Base-by-base conservation (phyloP, 92 coral and sea anemone genomes). In the Umimayanthus kanabou region DNA sequence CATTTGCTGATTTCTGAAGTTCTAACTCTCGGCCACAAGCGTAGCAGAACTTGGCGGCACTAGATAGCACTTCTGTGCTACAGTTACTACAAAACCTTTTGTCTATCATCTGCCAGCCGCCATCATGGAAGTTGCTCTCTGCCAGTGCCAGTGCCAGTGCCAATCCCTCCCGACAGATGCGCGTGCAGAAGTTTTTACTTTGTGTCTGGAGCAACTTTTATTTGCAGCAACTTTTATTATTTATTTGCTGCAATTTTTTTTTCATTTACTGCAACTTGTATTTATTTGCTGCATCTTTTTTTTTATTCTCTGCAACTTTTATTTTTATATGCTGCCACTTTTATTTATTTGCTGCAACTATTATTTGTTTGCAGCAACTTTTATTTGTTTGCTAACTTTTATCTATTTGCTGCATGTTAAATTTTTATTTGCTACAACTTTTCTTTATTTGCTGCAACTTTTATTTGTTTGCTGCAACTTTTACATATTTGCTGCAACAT, bases 131-230 rank as follows among this genome's bases (percentile, higher is more conserved):
- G 15, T 4, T 30, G 39, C 76, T 37, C 16, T 42, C 61, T 37
- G 79, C 77, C 71, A 88, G 86, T 80, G 80, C 90, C 78, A 88
- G 81, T 72, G n/a, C n/a, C n/a, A n/a, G n/a, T n/a, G n/a, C n/a
- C n/a, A n/a, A n/a, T n/a, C 90, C 72, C 64, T 40, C 78, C 77
- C 90, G 87, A 81, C 49, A 29, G 37, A 88, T 88, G 90, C 90
- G 90, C 87, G 74, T 80, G 87, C 87, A 88, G 39, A 65, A 43
- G 84, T 80, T 88, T 39, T 55, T 49, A 71, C 76, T 84, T 84
- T 84, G 71, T 50, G 43, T 67, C 74, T 88, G 80, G 55, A 39
- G 50, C 80, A 76, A 76, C 80, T 75, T 74, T 74, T 74, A 30
- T 74, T 74, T 74, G 79, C 79, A 25, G 50, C 79, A 74, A 74